These are phyloP conservation scores for Acanthochromis polyacanthus DNA, from an alignment of 2,113 vertebrate species.

Conservation along the genomic window DNA sequence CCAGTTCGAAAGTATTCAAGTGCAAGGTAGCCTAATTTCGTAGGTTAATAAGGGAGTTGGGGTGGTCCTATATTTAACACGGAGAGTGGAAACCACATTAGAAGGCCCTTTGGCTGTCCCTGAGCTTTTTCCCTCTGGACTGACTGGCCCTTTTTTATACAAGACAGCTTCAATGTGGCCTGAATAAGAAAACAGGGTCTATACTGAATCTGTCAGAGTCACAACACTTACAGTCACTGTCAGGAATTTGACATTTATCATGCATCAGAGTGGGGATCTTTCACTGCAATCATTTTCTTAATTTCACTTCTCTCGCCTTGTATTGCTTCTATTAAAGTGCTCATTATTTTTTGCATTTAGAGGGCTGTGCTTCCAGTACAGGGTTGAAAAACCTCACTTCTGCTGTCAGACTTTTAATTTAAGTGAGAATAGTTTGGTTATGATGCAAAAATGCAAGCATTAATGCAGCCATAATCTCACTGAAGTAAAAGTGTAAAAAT, in stretches of 20 bases:
- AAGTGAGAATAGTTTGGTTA: not conserved
- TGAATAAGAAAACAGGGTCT: conserved; percentile 71
- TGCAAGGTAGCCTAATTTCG: conserved; percentile 80
- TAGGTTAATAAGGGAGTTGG: conserved; percentile 80
- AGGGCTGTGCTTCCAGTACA: not conserved
- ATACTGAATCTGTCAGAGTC: conserved; percentile 16
- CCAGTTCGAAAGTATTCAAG: conserved; percentile 61
- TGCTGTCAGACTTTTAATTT: not conserved
- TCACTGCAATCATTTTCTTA: not conserved
- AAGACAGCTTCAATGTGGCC: conserved; percentile 74
- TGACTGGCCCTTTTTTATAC: conserved; percentile 75
- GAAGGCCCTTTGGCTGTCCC: conserved; percentile 77
- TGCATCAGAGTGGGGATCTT: not conserved
- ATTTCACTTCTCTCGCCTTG: not conserved
- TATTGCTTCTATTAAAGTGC: not conserved
- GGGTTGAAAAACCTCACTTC: not conserved
- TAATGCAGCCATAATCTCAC: no score
- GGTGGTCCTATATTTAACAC: conserved; percentile 81
- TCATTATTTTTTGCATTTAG: no score
- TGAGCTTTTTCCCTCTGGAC: conserved; percentile 72
- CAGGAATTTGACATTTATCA: not conserved
- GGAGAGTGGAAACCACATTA: conserved; percentile 79
- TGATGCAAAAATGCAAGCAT: not conserved
- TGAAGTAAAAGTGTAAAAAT: no score
- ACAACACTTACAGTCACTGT: not conserved